Conservation (phyloP, 2,113 vertebrate genomes). For the Ptilonorhynchus violaceus region DNA sequence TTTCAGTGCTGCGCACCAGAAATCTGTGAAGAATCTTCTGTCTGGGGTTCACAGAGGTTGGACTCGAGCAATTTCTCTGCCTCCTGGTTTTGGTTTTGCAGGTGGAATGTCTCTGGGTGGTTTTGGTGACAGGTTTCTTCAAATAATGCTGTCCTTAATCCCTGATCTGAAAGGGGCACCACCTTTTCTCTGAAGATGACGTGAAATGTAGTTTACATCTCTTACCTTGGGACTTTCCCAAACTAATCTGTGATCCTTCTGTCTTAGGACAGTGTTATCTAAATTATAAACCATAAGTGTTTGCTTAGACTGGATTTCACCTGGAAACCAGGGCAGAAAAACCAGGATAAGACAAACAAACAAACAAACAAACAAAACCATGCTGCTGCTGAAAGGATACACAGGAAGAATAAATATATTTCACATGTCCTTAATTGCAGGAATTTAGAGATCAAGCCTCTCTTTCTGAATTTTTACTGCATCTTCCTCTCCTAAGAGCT, state of each 20-base stretch:
- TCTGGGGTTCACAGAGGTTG: background rate
- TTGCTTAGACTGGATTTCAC: background rate
- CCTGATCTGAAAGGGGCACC: background rate
- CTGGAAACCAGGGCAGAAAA: background rate
- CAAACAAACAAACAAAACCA: background rate
- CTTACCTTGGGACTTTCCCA: background rate
- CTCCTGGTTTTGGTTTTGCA: background rate
- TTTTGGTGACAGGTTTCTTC: background rate
- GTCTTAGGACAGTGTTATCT: background rate
- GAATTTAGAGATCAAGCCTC: background rate
- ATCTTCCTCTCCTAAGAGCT: background rate
- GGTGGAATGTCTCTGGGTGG: background rate
- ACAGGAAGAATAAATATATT: background rate
- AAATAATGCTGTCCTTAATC: background rate
- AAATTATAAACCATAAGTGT: background rate
- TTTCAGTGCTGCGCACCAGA: conserved; percentile 44
- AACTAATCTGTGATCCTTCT: background rate
- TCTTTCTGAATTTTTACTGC: background rate
- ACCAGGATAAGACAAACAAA: background rate
- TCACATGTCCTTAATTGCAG: background rate
- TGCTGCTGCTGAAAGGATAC: background rate
- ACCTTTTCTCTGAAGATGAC: background rate
- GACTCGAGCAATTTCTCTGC: background rate
- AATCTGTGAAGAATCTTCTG: background rate
- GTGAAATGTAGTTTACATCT: background rate